These are phyloP conservation scores for Ochlodes sylvanus DNA, from an alignment of 2,888 invertebrate species.

Conservation along the genomic window DNA sequence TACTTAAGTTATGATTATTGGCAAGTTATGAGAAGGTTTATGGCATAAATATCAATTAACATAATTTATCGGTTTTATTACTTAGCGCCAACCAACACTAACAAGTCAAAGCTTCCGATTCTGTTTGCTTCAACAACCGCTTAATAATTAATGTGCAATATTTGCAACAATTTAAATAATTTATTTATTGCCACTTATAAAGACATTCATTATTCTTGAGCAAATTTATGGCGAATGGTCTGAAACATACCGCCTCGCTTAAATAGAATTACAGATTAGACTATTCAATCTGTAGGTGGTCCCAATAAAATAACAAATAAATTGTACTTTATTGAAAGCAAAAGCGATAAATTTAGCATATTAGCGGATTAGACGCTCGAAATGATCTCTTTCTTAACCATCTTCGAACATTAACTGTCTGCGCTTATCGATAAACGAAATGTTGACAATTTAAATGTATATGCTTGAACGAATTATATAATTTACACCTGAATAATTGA, in stretches of 20 bases:
- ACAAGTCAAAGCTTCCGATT: slow-evolving; percentile 41
- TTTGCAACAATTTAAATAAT: slow-evolving; percentile 65
- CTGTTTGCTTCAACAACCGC: slow-evolving; percentile 51
- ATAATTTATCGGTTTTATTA: slow-evolving; percentile 37
- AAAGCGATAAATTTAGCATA: slow-evolving; percentile 43
- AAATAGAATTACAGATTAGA: slow-evolving; percentile 44
- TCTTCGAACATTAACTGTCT: slow-evolving; percentile 7
- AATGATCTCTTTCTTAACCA: slow-evolving; percentile 28
- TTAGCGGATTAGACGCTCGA: slow-evolving; percentile 15
- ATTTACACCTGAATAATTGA: slow-evolving; percentile 8
- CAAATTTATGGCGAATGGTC: slow-evolving; percentile 57
- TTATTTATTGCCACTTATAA: slow-evolving; percentile 63
- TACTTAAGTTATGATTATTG: slow-evolving; percentile 33
- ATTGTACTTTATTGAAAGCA: slow-evolving; percentile 42
- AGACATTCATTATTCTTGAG: slow-evolving; percentile 59
- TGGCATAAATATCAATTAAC: slow-evolving; percentile 35
- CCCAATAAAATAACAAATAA: slow-evolving; percentile 47
- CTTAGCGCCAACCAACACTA: slow-evolving; percentile 37
- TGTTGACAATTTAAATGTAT: slow-evolving; percentile 25
- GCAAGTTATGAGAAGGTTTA: slow-evolving; percentile 27
- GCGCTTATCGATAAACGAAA: slow-evolving; percentile 11
- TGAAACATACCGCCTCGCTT: slow-evolving; percentile 45
- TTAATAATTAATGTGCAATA: slow-evolving; percentile 57
- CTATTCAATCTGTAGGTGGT: slow-evolving; percentile 48
- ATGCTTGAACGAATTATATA: not conserved